Percentiles rank a stretch among this genome's conserved stretches.
These are phyloP conservation scores for Hydrochoerus hydrochaeris DNA, from an alignment of 2,113 vertebrate genomes.

Conservation along the genomic window DNA sequence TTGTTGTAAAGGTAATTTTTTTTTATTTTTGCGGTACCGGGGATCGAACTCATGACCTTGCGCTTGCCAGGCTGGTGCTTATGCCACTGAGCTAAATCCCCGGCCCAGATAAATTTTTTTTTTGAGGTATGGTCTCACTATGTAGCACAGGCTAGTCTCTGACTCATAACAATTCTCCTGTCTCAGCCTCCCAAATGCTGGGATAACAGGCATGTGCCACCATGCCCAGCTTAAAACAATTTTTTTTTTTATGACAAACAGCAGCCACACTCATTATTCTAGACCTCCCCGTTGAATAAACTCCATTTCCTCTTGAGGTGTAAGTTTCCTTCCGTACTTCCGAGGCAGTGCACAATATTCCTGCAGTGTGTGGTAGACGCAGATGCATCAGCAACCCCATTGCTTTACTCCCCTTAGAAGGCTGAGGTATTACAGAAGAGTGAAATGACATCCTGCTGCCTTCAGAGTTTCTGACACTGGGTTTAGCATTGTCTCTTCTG, in stretches of 20 bases:
- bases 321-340: conserved; percentile 65
- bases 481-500: conserved; percentile 85
- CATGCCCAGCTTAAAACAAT: neutral
- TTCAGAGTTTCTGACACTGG: conserved; percentile 41
- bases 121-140: neutral
- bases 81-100: too few relatives aligned
- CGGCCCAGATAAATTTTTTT: too few relatives aligned
- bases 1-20: too few relatives aligned
- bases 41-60: too few relatives aligned
- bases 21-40: too few relatives aligned
- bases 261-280: conserved; percentile 74
- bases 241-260: conserved; percentile 30
- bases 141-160: neutral
- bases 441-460: neutral
- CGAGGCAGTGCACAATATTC: neutral
- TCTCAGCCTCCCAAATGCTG: neutral
- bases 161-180: neutral
- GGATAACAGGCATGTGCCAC: neutral
- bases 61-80: too few relatives aligned
- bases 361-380: neutral
- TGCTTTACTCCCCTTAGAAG: neutral
- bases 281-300: conserved; percentile 85
- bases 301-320: neutral
- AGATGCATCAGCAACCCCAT: neutral
- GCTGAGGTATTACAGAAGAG: neutral